phyloP scores from a whole-genome alignment of 2,113 vertebrate species.

The Odontophorus gujanensis region DNA sequence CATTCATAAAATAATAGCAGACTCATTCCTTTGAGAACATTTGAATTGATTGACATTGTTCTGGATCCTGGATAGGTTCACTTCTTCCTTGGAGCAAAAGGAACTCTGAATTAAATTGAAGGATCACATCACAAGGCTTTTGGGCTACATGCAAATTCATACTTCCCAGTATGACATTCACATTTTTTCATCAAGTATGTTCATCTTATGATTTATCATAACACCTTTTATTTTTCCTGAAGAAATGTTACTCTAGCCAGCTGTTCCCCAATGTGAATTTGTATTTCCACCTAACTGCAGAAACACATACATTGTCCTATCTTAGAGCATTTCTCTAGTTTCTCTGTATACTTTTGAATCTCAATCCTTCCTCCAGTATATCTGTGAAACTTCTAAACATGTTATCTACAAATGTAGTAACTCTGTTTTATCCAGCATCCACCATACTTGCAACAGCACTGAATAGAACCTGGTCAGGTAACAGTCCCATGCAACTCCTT shows the following conservation, averaged over 20 bases:
- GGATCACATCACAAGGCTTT: neutral
- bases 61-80: neutral
- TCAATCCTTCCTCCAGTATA: neutral
- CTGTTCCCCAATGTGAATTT: neutral
- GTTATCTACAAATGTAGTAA: neutral
- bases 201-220: rapidly evolving
- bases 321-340: neutral
- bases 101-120: neutral
- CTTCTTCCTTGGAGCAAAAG: neutral
- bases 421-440: neutral
- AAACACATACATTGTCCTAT: neutral
- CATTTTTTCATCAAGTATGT: neutral
- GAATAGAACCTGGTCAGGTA: neutral
- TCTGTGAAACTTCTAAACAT: neutral
- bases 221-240: neutral
- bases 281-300: neutral
- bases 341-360: neutral
- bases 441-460: neutral
- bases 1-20: neutral
- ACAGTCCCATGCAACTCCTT: neutral
- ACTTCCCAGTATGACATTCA: neutral
- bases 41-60: neutral
- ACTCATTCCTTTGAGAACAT: neutral
- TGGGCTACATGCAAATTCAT: neutral
- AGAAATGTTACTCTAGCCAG: neutral